These are phyloP conservation scores for Drosophila willistoni DNA, from an alignment of 1,140 invertebrate species.

Conservation along the genomic window DNA sequence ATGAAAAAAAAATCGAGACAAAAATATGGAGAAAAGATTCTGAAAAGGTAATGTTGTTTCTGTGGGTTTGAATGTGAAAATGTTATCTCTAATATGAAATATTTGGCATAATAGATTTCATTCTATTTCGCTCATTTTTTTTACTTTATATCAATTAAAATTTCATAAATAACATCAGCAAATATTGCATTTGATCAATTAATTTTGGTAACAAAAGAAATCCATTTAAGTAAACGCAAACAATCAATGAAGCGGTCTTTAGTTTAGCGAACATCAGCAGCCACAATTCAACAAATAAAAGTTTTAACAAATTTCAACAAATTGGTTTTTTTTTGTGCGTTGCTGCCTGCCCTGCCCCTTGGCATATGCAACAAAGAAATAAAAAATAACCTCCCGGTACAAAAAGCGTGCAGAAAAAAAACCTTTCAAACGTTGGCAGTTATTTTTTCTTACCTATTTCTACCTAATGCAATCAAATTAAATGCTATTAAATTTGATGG, in stretches of 20 bases:
- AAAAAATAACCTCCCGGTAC: background rate
- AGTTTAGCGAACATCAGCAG: background rate
- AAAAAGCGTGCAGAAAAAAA: conserved; percentile 27
- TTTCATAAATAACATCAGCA: background rate
- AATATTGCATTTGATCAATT: background rate
- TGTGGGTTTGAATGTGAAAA: too few relatives aligned
- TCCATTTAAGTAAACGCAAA: background rate
- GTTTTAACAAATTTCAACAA: conserved; percentile 65
- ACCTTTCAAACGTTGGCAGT: conserved; percentile 52
- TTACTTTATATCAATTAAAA: background rate
- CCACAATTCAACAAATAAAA: conserved; percentile 30
- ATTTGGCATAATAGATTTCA: too few relatives aligned
- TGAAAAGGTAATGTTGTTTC: too few relatives aligned
- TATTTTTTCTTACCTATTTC: conserved; percentile 59
- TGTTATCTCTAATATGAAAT: too few relatives aligned
- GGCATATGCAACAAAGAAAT: conserved; percentile 27
- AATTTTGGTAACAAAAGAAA: conserved; percentile 1
- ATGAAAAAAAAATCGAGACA: too few relatives aligned
- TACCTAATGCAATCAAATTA: conserved; percentile 74
- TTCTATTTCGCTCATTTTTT: too few relatives aligned
- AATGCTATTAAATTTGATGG: conserved; percentile 70
- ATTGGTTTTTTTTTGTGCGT: conserved; percentile 57
- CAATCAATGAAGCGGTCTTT: background rate
- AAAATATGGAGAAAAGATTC: too few relatives aligned
- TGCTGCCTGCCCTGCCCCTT: conserved; percentile 23